Base-by-base conservation (phyloP, 2,797 vertebrate genomes). In the Fistularia commersonii region DNA sequence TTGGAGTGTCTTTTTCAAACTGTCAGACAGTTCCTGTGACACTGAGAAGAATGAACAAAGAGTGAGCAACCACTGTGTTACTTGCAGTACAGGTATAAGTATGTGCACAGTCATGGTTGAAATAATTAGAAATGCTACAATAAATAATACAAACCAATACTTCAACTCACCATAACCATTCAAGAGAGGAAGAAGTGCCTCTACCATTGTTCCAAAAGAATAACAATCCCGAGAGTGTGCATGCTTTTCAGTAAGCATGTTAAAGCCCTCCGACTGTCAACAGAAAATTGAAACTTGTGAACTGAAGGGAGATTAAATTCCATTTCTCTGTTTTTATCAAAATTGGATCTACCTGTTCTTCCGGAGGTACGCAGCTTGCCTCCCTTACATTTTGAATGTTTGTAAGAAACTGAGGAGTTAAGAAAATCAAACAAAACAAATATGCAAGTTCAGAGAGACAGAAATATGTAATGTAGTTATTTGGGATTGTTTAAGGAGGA, bases 211-310 rank as follows among this genome's bases (percentile, higher is more conserved):
- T 58, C 96, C 97, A 56, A 99, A 98, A 0, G 95, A 91, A 10
- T 90, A 99, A 71, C 93, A 92, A 23, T 99, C 97, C 54, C 96
- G 91, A 0, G 94, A 91, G 0, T 98, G 92, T 68, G 94, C 94
- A 0, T 87, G 78, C 61, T 88, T 88, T 42, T 89, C 92, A 0
- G 90, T 92, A 73, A 98, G 89, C 23, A 83, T 88, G 61, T 88
- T 76, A 66, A 91, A 92, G 41, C 66, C 84, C 23, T 88, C 86
- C 32, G 74, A 83, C 91, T 92, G 66, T 40, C 50, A 62, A 69
- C 7, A 39, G 69, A n/a, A 33, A 46, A 50, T 70, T 6, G 61
- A 45, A 58, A 59, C 14, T 8, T 57, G 1, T 39, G 1, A 45
- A 48, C 1, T 23, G 4, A 38, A 32, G 35, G 35, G 35, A 36